Conservation (phyloP, 2,888 invertebrate genomes). For the Chironomus riparius region DNA sequence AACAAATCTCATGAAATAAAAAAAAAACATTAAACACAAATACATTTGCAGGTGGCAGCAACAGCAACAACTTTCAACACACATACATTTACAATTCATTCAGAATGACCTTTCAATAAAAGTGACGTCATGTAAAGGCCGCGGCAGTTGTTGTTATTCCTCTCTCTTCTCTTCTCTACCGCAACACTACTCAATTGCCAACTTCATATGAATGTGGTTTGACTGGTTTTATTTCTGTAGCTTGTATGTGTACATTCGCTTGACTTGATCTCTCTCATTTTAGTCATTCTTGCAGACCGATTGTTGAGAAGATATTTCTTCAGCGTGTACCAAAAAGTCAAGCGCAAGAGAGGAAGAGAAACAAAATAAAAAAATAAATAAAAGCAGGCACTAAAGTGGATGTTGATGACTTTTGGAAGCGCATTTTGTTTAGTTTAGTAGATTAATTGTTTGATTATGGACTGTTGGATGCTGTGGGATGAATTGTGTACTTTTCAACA, state of each 20-base stretch:
- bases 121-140: slow-evolving; percentile 30
- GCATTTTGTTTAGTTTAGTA: no score
- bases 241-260: background rate
- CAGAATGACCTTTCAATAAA: slow-evolving; percentile 29
- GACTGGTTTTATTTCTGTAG: slow-evolving; percentile 9
- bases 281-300: background rate
- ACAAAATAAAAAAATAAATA: background rate
- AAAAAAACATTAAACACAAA: background rate
- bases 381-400: no score
- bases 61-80: background rate
- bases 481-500: no score
- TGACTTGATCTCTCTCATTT: background rate
- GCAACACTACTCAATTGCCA: background rate
- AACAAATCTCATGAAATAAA: background rate
- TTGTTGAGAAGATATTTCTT: background rate
- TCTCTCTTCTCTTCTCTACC: background rate
- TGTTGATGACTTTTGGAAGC: no score
- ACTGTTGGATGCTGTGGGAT: no score
- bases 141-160: slow-evolving; percentile 16
- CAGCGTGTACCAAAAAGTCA: background rate
- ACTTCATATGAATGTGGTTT: slow-evolving; percentile 17
- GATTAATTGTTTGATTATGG: no score
- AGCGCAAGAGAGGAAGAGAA: background rate
- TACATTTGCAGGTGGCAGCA: background rate
- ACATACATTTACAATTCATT: slow-evolving; percentile 4